phyloP scores from a whole-genome alignment of 2,888 invertebrate species.

The Mycalesis mineus region DNA sequence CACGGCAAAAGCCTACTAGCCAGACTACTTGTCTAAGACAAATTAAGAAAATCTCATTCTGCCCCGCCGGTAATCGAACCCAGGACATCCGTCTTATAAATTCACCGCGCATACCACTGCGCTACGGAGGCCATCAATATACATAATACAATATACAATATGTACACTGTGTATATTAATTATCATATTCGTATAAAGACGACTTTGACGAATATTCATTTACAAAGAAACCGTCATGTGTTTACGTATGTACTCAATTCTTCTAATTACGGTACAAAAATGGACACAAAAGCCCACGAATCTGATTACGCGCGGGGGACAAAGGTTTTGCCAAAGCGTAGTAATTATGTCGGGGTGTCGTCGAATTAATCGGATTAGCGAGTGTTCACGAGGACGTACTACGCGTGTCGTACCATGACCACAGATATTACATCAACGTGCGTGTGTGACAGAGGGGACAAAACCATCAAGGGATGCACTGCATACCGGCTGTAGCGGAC shows the following conservation, averaged over 20 bases:
- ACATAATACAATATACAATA: too few species aligned
- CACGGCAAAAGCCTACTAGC: too few species aligned
- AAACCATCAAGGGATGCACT: background rate
- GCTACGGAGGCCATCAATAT: too few species aligned
- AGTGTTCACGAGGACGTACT: slow-evolving; percentile 17
- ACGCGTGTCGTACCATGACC: slow-evolving; percentile 11
- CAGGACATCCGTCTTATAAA: too few species aligned
- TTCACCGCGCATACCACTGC: too few species aligned
- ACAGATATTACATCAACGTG: background rate
- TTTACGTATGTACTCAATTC: background rate
- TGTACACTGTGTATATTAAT: too few species aligned
- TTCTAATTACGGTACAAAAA: slow-evolving; percentile 9
- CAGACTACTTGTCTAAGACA: too few species aligned
- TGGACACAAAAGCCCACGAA: slow-evolving; percentile 13
- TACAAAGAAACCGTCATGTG: background rate
- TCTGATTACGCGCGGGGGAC: slow-evolving; percentile 20
- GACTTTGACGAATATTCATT: background rate
- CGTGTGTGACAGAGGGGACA: background rate
- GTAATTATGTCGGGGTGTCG: slow-evolving; percentile 28
- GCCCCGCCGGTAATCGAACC: too few species aligned
- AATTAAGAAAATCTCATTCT: too few species aligned
- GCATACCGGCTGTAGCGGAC: too few species aligned
- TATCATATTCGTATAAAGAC: too few species aligned
- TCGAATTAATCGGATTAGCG: slow-evolving; percentile 31
- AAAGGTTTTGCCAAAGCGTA: slow-evolving; percentile 26